Base-by-base conservation (phyloP, 37 sponge, comb jelly and placozoan species). In the Chondrilla cf. caribensis region DNA sequence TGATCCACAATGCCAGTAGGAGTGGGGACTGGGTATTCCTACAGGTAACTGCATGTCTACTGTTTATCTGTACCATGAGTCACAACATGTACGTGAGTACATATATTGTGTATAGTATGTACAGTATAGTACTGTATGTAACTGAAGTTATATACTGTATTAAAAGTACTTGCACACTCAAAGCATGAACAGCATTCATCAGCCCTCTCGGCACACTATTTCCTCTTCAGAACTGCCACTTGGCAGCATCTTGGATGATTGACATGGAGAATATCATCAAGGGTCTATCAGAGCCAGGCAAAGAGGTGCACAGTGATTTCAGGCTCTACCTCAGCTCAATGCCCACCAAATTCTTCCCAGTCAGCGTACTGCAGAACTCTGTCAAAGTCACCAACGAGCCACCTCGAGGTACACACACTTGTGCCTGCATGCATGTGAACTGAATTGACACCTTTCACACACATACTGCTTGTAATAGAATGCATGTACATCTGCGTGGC, bases 301-400 rank as follows among this genome's bases (percentile, higher is more conserved):
- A 89, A 14, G 80, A 87, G 33, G 89, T 99, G 28, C 93, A 99
- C 54, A 86, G 86, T 0, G 91, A 94, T 78, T 99, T 96, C 89
- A 77, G 99, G 37, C 91, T 99, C 51, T 99, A 71, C 82, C 89
- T 99, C 60, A 92, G 93, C 84, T 96, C 97, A 33, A 94, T 99
- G 97, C 99, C 99, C 19, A 87, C 91, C 40, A 90, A 88, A 43
- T 78, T 82, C 58, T 99, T 99, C 84, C 99, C 99, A 54, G 99
- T 99, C 68, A 86, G 86, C 21, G 97, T 99, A 2, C 86, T 99
- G 38, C 99, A 99, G 84, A 96, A 99, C 70, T 90, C 94, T 5
- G 94, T 96, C 68, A 99, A 99, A 84, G 99, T 99, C 72, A 98
- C 99, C 70, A 98, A 96, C 54, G 99, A 98, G 72, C 99, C 97